Evolutionary conservation across 2,888 invertebrate species (phyloP), one percentile per base, ranked within the genome.

Genomic region (Heliconius sara): DNA sequence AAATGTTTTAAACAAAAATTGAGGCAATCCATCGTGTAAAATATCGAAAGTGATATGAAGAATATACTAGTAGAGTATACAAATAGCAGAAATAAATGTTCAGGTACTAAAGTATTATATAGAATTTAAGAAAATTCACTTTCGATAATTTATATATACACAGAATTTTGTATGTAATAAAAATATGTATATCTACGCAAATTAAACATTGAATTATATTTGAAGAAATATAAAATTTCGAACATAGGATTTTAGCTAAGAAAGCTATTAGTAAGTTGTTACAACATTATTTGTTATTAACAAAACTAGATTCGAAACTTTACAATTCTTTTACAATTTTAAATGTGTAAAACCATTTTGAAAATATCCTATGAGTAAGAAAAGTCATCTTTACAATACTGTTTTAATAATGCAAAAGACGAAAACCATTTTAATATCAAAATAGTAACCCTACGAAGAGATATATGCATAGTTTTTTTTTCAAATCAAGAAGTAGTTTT

Each of bases 371-470:
- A 68, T n/a, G 43, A 39, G 43, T n/a, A 19, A 30, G 16, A 25
- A 39, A 39, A 12, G 16, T 34, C 68, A 39, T 70, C 43, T 70
- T 16, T 39, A 70, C 43, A 25, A 39, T n/a, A 70, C 16, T 7
- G 34, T 60, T 60, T 73, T 30, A 25, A 39, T 73, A n/a, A 73
- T 34, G 3, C 10, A 16, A 73, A 34, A 60, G 39, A 60, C 10
- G 34, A 7, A 60, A 73, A 4, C 3, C 6, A 39, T 25, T 73
- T 9, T 3, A 39, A n/a, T 60, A 60, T 39, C 60, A 60, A 73
- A 60, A 60, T n/a, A 39, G 57, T 60, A 73, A 60, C 60, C n/a
- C 60, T 73, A 73, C 73, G 10, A 60, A 73, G 43, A 43, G 60
- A 60, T 73, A 60, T 39, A 73, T 39, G 39, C 9, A 43, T 60